Evolutionary conservation across 2,113 vertebrate genomes (phyloP), one percentile per base, ranked within the genome.

Genomic region (Poeciliopsis turrubarensis): DNA sequence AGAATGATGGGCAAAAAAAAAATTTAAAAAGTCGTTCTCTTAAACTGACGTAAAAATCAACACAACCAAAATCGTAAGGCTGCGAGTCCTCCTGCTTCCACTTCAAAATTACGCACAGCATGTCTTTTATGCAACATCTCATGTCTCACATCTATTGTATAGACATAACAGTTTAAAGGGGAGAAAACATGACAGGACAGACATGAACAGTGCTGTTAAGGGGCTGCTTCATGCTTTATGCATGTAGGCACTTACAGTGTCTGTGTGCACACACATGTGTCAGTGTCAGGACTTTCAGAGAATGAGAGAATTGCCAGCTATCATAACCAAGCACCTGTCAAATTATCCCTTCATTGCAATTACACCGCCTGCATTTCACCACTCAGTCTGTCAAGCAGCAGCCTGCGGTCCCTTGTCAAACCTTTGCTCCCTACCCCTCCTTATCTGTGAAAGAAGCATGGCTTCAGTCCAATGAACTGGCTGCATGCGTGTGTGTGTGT

Each of bases 311-410:
- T 81, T 84, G 84, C 37, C 66, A 70, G 82, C 78, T 86, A 87
- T 88, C 87, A 88, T 87, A 84, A 86, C 84, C 75, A 86, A 91
- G 81, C 67, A 34, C 75, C 87, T 91, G 92, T 91, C 90, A 92
- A 90, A 93, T 91, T 72, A 90, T 91, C 81, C 85, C 70, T 75
- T 91, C 86, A 89, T 73, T 90, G 67, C 86, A 93, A 89, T 92
- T 91, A 85, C 80, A 81, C 77, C 44, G 79, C 80, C 86, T 72
- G 75, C 47, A 72, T 85, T 88, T 72, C 79, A 73, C 76, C 25
- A 75, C 80, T 71, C 80, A 41, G 86, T 89, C 89, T 86, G 89
- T 89, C 81, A 73, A 85, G 85, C 72, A 89, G 84, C 83, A 78
- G 81, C 83, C 65, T 68, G 68, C 72, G 81, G 86, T 81, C 86